Conservation (phyloP, 2,797 vertebrate genomes). For the Taeniopygia guttata region DNA sequence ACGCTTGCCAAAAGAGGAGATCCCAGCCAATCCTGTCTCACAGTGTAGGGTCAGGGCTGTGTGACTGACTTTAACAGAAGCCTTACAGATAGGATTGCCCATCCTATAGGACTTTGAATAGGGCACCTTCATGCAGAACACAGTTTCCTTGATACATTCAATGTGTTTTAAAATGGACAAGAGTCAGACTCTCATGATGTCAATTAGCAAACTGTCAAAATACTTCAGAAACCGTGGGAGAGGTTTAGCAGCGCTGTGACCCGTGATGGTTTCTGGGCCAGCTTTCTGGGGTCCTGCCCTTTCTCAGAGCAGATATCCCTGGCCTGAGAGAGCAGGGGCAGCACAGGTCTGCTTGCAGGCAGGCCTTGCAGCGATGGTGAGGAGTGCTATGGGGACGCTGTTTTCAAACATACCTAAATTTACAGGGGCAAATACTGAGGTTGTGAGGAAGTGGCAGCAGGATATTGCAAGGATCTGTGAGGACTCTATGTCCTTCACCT, state of each 20-base stretch:
- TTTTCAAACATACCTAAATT: not conserved
- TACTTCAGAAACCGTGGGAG: not conserved
- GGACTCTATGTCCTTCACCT: not conserved
- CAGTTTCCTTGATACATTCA: not conserved
- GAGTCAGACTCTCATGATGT: not conserved
- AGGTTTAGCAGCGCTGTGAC: not conserved
- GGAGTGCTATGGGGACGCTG: fast-evolving
- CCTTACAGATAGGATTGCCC: slow-evolving; percentile 9
- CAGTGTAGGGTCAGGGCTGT: not conserved
- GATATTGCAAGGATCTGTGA: not conserved
- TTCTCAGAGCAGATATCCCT: not conserved
- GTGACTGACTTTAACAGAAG: slow-evolving; percentile 39
- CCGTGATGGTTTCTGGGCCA: not conserved
- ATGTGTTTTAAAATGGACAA: not conserved
- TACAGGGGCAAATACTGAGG: not conserved
- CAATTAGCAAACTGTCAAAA: not conserved
- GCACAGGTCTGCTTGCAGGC: not conserved
- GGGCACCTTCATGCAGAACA: not conserved
- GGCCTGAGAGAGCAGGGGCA: not conserved
- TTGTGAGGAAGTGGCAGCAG: not conserved
- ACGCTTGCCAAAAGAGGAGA: not conserved
- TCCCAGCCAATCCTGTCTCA: not conserved
- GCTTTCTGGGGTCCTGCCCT: not conserved
- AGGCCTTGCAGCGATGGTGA: not conserved
- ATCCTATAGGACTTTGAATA: not conserved